Base-by-base conservation (phyloP, 2,797 vertebrate genomes). In the Tarsius wallacei region DNA sequence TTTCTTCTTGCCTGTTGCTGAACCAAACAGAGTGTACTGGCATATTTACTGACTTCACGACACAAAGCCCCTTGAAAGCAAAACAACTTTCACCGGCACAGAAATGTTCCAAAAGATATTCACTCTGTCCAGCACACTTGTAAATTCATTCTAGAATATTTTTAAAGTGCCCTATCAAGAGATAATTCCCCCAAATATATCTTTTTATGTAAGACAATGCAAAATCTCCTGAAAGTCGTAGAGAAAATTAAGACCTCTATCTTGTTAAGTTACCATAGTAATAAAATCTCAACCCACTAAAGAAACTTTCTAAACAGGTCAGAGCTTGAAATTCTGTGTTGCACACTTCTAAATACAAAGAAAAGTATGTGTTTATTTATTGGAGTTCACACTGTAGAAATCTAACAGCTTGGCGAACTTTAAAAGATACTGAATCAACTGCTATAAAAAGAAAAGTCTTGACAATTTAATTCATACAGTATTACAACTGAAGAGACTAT, bases 321-420 rank as follows among this genome's bases (percentile, higher is more conserved):
- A 87, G 80, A 93, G 87, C 97, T 97, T 98, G 97, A 94, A 94
- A 36, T 73, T 87, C 49, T 89, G 14, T 68, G 57, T 36, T 87
- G 71, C 92, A 96, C 96, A 93, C 57, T 57, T 96, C 47, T 93
- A 91, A 95, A 97, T 76, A 93, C 59, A 96, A 96, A 97, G 84
- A 93, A 94, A 94, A 86, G 33, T 22, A 1, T 89, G 84, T n/a
- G 66, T 95, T 94, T 97, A 87, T 95, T 96, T 90, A 87, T 81
- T 96, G 49, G n/a, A 87, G 63, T 93, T 96, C 82, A 96, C 91
- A 87, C 66, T 95, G 49, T 88, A 90, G 91, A 95, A 86, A 94
- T 70, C 42, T 91, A 86, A 97, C 88, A 97, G 64, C 71, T 73
- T 77, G 71, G 55, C 91, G 82, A 73, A 78, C 57, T 86, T 94